phyloP scores from a whole-genome alignment of 2,888 invertebrate species.

The Metacarcinus magister region DNA sequence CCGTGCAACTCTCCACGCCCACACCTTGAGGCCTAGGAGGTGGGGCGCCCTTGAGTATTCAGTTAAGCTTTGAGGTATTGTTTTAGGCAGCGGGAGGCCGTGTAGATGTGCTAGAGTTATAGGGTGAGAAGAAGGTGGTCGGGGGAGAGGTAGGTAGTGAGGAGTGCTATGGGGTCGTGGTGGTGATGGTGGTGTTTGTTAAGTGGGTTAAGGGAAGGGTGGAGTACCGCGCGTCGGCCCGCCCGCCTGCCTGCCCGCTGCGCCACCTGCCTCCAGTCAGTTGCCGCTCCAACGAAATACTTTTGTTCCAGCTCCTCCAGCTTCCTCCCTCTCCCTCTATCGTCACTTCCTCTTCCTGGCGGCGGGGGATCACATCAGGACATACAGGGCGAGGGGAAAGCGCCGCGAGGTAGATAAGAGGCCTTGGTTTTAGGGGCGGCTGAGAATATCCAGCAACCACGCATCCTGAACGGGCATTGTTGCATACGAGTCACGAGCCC shows the following conservation, averaged over 20 bases:
- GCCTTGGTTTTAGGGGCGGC: no score
- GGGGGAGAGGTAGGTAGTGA: background rate
- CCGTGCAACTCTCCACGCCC: background rate
- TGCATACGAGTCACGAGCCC: slow-evolving; percentile 60
- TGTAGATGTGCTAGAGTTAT: background rate
- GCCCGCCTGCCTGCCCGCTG: slow-evolving; percentile 15
- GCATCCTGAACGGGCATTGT: slow-evolving; percentile 35
- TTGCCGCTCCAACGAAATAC: background rate
- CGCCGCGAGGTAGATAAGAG: background rate
- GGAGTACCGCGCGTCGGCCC: slow-evolving; percentile 42
- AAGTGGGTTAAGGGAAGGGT: slow-evolving; percentile 59
- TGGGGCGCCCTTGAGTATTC: background rate
- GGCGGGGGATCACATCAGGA: background rate
- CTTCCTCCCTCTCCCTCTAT: background rate
- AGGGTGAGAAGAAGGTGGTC: background rate
- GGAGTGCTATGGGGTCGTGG: background rate
- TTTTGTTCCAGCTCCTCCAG: background rate
- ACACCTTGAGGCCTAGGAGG: background rate
- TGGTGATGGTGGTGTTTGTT: slow-evolving; percentile 60
- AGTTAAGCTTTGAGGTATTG: slow-evolving; percentile 1
- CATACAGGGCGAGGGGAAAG: background rate
- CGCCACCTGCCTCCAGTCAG: slow-evolving; percentile 45
- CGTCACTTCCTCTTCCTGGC: slow-evolving; percentile 53
- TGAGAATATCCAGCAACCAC: background rate
- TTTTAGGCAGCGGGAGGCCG: background rate